These are phyloP conservation scores for Ormyrus rosae DNA, from an alignment of 2,888 invertebrate species.

Conservation along the genomic window DNA sequence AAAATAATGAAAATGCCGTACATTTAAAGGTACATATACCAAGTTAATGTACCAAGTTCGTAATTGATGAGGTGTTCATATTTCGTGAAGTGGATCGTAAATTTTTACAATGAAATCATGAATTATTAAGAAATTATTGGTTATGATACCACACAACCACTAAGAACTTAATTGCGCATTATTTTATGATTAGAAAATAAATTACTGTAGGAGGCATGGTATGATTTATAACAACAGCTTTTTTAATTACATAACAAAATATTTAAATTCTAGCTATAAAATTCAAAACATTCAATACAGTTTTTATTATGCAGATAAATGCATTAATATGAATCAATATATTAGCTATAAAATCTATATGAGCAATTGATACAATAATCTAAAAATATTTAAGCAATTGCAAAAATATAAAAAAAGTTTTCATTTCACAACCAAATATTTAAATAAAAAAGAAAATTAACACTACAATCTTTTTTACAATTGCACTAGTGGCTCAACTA, in stretches of 20 bases:
- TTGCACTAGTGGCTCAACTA: conserved; percentile 19
- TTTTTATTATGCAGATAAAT: conserved; percentile 1
- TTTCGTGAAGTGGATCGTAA: conserved; percentile 38
- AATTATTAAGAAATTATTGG: conserved; percentile 38
- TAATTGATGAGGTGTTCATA: conserved; percentile 35
- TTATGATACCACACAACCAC: conserved; percentile 37
- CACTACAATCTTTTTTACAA: conserved; percentile 41
- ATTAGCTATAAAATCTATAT: conserved; percentile 3
- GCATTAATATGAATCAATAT: conserved; percentile 6
- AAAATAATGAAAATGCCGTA: conserved; percentile 49
- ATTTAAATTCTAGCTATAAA: conserved; percentile 20
- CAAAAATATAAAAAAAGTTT: conserved; percentile 28
- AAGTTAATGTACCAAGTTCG: conserved; percentile 44
- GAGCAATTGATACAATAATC: conserved; percentile 10
- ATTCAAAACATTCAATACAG: conserved; percentile 23
- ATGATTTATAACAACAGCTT: conserved; percentile 5
- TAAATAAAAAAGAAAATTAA: background rate
- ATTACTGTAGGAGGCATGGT: conserved; percentile 45
- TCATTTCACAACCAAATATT: too few relatives aligned
- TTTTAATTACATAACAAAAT: conserved; percentile 18
- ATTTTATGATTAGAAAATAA: conserved; percentile 51
- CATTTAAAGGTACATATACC: conserved; percentile 32
- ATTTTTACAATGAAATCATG: conserved; percentile 32
- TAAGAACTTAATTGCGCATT: conserved; percentile 44
- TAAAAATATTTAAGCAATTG: conserved; percentile 36